A percentile compares a stretch with the other conserved stretches of the same genome.
These are phyloP conservation scores for Tiaroga cobitis DNA, from an alignment of 2,797 vertebrate species.

Conservation along the genomic window DNA sequence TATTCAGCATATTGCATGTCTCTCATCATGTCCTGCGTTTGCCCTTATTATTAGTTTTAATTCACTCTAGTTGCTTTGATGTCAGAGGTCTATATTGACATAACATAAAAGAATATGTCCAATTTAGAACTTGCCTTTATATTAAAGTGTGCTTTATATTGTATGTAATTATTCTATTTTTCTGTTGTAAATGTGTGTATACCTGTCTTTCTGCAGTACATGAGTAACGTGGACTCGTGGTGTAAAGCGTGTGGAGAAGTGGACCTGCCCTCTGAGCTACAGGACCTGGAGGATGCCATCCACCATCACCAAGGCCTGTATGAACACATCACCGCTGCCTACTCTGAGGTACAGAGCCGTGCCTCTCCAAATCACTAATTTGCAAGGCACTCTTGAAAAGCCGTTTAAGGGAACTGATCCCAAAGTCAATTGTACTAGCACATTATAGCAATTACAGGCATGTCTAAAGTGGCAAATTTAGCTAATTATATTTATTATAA, in stretches of 20 bases:
- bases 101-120: background rate
- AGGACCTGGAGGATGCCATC: constrained; percentile 96
- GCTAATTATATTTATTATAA: constrained; percentile 39
- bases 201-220: constrained; percentile 81
- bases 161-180: background rate
- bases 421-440: constrained; percentile 1
- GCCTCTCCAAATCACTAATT: constrained; percentile 3
- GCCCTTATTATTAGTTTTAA: constrained; percentile 10
- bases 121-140: background rate
- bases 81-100: background rate
- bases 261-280: constrained; percentile 95
- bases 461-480: constrained; percentile 1
- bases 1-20: constrained; percentile 1
- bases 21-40: background rate
- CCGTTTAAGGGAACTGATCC: constrained; percentile 21
- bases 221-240: constrained; percentile 98
- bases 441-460: constrained; percentile 37
- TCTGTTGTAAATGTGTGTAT: background rate
- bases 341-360: constrained; percentile 83
- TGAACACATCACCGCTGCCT: constrained; percentile 95
- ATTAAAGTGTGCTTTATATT: background rate
- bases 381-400: background rate
- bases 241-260: constrained; percentile 98
- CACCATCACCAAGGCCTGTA: constrained; percentile 98
- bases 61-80: constrained; percentile 19